Conservation (phyloP, 1,140 invertebrate species). For the Asbolus verrucosus region DNA sequence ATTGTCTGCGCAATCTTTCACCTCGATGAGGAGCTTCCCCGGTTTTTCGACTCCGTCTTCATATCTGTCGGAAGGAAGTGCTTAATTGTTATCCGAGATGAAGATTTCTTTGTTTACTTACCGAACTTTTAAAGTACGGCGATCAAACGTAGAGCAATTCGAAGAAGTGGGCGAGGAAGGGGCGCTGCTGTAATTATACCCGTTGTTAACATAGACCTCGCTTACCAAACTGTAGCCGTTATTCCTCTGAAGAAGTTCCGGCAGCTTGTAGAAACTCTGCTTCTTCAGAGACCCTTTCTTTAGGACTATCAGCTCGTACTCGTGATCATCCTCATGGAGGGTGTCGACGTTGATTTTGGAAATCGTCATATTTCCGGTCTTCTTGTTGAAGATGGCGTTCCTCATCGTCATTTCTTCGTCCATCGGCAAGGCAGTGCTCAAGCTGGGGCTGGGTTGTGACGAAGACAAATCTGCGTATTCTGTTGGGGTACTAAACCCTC, state of each 20-base stretch:
- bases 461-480: slow-evolving; percentile 74
- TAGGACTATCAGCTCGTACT: slow-evolving; percentile 67
- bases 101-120: slow-evolving; percentile 47
- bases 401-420: slow-evolving; percentile 83
- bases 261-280: slow-evolving; percentile 65
- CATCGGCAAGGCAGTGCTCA: slow-evolving; percentile 77
- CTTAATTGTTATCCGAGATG: background rate
- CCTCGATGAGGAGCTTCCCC: slow-evolving; percentile 82
- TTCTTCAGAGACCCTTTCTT: slow-evolving; percentile 67
- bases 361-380: slow-evolving; percentile 71
- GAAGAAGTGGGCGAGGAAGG: slow-evolving; percentile 72
- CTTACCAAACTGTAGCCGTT: slow-evolving; percentile 78
- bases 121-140: slow-evolving; percentile 69
- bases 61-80: slow-evolving; percentile 52
- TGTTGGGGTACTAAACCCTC: slow-evolving; percentile 71
- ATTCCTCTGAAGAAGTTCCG: slow-evolving; percentile 66
- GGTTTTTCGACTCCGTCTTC: slow-evolving; percentile 72
- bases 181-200: slow-evolving; percentile 75
- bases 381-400: slow-evolving; percentile 75
- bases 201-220: slow-evolving; percentile 83
- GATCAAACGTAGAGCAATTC: slow-evolving; percentile 71
- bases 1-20: slow-evolving; percentile 78
- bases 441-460: slow-evolving; percentile 76
- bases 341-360: slow-evolving; percentile 67
- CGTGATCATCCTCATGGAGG: slow-evolving; percentile 61